Evolutionary conservation across 2,797 vertebrate genomes (phyloP).

Genomic region (Zenarchopterus dispar): DNA sequence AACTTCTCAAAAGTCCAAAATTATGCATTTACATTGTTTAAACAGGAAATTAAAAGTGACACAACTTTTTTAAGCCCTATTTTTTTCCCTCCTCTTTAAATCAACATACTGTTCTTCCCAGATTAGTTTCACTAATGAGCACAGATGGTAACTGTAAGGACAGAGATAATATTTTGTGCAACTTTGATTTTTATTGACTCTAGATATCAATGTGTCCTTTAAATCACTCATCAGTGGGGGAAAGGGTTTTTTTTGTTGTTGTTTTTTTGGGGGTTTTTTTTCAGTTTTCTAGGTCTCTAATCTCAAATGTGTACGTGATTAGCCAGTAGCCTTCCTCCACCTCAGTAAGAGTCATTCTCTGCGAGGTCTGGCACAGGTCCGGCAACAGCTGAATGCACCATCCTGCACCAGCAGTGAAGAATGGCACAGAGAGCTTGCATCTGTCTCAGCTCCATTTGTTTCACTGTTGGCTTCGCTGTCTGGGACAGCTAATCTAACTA

Average conservation of each 20-base stretch:
- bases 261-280: too few relatives aligned
- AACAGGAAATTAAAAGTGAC: not conserved
- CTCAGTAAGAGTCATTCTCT: conserved; percentile 31
- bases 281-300: conserved; percentile 17
- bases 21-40: not conserved
- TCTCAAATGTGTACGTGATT: not conserved
- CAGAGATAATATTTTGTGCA: not conserved
- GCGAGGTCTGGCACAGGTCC: conserved; percentile 29
- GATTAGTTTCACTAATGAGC: not conserved
- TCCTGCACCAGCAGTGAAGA: conserved; percentile 59
- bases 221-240: too few relatives aligned
- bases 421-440: conserved; percentile 59
- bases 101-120: conserved; percentile 1
- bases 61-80: not conserved
- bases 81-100: not conserved
- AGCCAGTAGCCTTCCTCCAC: conserved; percentile 5
- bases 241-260: too few relatives aligned
- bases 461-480: conserved; percentile 64
- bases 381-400: conserved; percentile 13
- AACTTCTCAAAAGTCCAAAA: not conserved
- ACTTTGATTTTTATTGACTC: conserved; percentile 6
- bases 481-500: conserved; percentile 72
- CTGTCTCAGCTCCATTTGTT: conserved; percentile 75
- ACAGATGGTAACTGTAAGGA: not conserved
- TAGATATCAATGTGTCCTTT: not conserved